Percentiles rank a stretch among this genome's conserved stretches.
These are phyloP conservation scores for Trematomus loennbergii DNA, from an alignment of 2,113 vertebrate genomes.

Conservation along the genomic window DNA sequence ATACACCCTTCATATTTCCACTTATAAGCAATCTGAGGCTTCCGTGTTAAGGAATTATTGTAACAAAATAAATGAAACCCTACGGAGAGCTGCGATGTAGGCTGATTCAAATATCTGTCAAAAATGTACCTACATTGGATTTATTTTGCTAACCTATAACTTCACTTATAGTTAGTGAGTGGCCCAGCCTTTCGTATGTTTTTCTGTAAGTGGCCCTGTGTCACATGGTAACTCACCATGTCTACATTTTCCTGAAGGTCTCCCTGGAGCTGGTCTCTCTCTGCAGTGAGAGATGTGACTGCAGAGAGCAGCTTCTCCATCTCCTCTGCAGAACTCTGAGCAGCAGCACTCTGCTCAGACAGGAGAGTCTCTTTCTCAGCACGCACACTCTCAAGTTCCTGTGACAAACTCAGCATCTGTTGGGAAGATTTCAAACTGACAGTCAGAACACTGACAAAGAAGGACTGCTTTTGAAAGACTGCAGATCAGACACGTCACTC, in stretches of 20 bases:
- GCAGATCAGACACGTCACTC: background rate
- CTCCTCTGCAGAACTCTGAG: conserved; percentile 21
- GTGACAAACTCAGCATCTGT: conserved; percentile 29
- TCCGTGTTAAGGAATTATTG: too few species aligned
- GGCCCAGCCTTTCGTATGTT: too few species aligned
- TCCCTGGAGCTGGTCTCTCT: conserved; percentile 48
- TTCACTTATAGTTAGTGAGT: too few species aligned
- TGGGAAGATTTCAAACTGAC: background rate
- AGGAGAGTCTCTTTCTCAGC: conserved; percentile 50
- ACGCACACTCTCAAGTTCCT: conserved; percentile 36
- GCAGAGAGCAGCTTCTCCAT: conserved; percentile 34
- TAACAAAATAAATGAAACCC: too few species aligned
- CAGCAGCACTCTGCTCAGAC: background rate
- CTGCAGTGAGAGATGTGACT: conserved; percentile 18
- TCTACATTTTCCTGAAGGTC: conserved; percentile 28
- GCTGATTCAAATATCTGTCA: too few species aligned
- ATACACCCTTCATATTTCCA: too few species aligned
- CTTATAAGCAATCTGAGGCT: too few species aligned
- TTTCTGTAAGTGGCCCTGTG: too few species aligned
- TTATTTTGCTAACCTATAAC: too few species aligned
- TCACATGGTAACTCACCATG: too few species aligned
- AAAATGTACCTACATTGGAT: too few species aligned
- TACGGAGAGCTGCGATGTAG: too few species aligned
- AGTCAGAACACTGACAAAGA: background rate
- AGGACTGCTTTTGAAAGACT: background rate